Evolutionary conservation across 2,113 vertebrate genomes (phyloP).

Genomic region (Cyanocitta stelleri): DNA sequence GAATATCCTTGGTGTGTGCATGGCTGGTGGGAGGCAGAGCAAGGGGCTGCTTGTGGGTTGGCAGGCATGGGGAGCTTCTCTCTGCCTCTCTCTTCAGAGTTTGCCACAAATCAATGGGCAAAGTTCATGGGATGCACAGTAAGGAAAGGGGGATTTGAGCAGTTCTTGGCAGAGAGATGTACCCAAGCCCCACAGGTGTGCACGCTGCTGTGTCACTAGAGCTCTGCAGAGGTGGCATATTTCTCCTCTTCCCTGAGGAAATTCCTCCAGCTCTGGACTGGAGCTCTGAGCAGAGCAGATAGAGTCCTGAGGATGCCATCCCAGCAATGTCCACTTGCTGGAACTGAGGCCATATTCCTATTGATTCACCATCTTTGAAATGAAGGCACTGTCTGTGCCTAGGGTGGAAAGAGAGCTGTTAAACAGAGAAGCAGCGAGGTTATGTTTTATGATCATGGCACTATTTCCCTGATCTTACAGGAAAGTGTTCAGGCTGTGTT

Average conservation of each 20-base stretch:
- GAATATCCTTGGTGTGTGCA: not conserved
- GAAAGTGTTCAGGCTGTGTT: not conserved
- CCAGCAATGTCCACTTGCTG: not conserved
- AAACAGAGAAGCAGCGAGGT: not conserved
- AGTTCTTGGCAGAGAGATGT: not conserved
- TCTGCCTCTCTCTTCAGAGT: fast-evolving
- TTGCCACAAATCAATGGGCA: not conserved
- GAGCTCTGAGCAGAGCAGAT: not conserved
- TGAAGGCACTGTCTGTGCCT: not conserved
- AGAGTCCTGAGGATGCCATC: not conserved
- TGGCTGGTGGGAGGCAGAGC: not conserved
- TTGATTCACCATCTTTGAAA: not conserved
- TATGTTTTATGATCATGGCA: not conserved
- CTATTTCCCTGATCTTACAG: not conserved
- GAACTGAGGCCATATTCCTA: not conserved
- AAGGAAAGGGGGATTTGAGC: not conserved
- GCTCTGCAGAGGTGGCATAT: not conserved
- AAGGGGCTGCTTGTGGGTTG: not conserved
- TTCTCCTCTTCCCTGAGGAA: not conserved
- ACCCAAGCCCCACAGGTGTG: not conserved
- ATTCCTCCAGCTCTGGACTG: not conserved
- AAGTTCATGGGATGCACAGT: not conserved
- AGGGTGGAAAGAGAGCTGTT: not conserved
- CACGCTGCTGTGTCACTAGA: fast-evolving
- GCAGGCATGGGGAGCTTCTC: not conserved